Base-by-base conservation (phyloP, 2,113 vertebrate genomes). In the Todiramphus saurophagus region DNA sequence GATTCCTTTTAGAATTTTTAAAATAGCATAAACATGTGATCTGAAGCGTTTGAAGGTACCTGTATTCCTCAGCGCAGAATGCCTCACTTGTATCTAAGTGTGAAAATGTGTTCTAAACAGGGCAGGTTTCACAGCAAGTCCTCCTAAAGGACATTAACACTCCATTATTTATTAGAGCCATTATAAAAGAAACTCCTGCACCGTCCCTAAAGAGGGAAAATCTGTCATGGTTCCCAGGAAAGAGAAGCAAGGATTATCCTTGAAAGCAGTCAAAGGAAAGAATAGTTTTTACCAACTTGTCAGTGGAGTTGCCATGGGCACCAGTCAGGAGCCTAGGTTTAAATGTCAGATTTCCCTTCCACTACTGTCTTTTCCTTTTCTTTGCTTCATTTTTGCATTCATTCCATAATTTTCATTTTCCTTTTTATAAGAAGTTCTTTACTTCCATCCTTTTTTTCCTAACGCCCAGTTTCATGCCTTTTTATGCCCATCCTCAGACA, bases 301-400 rank as follows among this genome's bases (percentile, higher is more conserved):
- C 96, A 93, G 92, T 93, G 94, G 95, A 97, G 98, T 98, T 98
- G 97, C 98, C 97, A 98, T 98, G 98, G 98, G 95, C 92, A 98
- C 95, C 96, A 94, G 87, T 66, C 85, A 82, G 90, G 35, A 93
- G 48, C 79, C 55, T 56, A 46, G 68, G 96, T 97, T 97, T 97
- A 97, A 98, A 98, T 97, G 95, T 98, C 97, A 98, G 83, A 93
- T 97, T 97, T 97, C 72, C 90, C 76, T 96, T 96, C 84, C 68
- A 77, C 88, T 95, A 73, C 92, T 93, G 50, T 77, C 79, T 96
- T 94, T 97, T 97, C 33, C 16, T 80, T 83, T 82, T 82, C 81
- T 93, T 97, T 81, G 39, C 78, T 58, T 84, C 83, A 89, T 89
- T 97, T 92, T 91, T 81, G 37, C 79, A 90, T 92, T 94, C 86